phyloP scores from a whole-genome alignment of 2,113 vertebrate species.

The Lophotis ruficrista region DNA sequence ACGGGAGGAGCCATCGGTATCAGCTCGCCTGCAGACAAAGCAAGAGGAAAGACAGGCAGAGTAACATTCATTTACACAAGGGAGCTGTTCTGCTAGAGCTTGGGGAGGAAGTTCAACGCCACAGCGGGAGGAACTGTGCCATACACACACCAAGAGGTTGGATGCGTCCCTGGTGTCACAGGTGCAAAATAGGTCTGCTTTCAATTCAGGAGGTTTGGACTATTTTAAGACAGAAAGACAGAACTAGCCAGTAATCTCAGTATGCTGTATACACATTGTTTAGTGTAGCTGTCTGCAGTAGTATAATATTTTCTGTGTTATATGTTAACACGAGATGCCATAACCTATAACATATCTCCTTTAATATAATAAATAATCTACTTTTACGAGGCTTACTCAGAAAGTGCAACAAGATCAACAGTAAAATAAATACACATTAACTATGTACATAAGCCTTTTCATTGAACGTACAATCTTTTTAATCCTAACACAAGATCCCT shows the following conservation, averaged over 20 bases:
- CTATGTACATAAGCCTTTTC: slow-evolving; percentile 46
- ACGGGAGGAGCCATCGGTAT: slow-evolving; percentile 52
- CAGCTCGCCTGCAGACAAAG: slow-evolving; percentile 68
- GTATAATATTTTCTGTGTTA: neutral
- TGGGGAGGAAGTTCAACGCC: neutral
- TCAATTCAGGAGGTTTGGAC: neutral
- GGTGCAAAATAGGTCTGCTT: neutral
- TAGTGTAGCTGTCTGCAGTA: neutral
- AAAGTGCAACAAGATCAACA: slow-evolving; percentile 49
- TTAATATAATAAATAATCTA: slow-evolving; percentile 50
- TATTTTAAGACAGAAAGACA: slow-evolving; percentile 13
- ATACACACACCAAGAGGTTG: neutral
- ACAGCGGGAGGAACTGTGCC: neutral
- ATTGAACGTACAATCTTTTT: slow-evolving; percentile 4
- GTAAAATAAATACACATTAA: slow-evolving; percentile 34
- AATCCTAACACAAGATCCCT: neutral
- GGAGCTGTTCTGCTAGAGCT: neutral
- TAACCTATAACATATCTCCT: neutral
- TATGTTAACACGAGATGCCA: neutral
- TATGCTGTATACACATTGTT: neutral
- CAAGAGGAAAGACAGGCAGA: slow-evolving; percentile 67
- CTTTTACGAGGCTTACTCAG: slow-evolving; percentile 24
- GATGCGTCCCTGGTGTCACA: neutral
- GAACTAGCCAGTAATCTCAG: slow-evolving; percentile 1
- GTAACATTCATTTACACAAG: slow-evolving; percentile 18